Conservation (phyloP, 1,140 invertebrate genomes). For the Ericerus pela region DNA sequence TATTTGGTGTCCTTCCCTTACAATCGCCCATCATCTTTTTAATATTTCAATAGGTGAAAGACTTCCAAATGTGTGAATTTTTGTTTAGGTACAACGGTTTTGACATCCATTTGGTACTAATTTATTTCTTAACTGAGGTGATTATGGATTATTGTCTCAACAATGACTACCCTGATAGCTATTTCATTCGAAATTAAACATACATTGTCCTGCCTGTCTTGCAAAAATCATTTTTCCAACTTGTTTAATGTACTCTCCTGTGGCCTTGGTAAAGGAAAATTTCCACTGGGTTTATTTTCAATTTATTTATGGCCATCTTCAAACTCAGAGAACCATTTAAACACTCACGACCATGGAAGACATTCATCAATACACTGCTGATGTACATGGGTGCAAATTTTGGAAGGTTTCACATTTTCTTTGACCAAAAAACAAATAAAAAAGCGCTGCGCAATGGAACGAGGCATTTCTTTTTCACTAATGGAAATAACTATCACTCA, state of each 20-base stretch:
- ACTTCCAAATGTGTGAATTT: conserved; percentile 6
- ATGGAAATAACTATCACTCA: not conserved
- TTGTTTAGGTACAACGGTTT: conserved; percentile 4
- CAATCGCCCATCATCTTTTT: conserved; percentile 21
- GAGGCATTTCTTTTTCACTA: not conserved
- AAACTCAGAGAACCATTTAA: not conserved
- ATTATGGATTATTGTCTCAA: conserved; percentile 11
- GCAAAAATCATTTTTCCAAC: not conserved
- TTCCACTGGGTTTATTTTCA: not conserved
- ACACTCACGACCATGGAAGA: not conserved
- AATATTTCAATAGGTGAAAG: not conserved
- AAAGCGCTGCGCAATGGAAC: conserved; percentile 2
- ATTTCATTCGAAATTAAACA: conserved; percentile 2
- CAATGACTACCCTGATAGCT: conserved; percentile 11
- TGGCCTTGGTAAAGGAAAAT: not conserved
- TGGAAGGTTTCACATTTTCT: not conserved
- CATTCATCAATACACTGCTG: not conserved
- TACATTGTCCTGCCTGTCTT: conserved; percentile 1
- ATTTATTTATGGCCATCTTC: not conserved
- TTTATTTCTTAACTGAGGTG: conserved; percentile 13
- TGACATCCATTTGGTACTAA: conserved; percentile 10
- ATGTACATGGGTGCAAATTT: not conserved
- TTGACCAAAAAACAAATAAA: conserved; percentile 1
- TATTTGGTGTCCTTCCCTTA: conserved; percentile 27
- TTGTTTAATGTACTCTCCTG: not conserved